Percentiles rank a stretch among this genome's conserved stretches.
phyloP scores from a whole-genome alignment of 2,113 vertebrate species.

The Dasyurus viverrinus region DNA sequence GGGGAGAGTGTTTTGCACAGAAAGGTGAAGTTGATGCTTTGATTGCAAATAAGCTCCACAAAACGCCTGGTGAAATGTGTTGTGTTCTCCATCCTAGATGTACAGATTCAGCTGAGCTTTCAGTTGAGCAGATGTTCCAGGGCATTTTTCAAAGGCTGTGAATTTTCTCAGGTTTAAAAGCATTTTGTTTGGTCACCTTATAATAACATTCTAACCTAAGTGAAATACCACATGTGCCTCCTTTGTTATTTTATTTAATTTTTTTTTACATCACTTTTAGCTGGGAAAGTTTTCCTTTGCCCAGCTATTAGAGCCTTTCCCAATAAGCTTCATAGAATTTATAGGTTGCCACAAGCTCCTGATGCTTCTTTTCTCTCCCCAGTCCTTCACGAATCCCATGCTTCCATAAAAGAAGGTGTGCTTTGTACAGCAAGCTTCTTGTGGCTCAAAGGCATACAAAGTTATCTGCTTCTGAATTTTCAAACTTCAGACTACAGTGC shows the following conservation, averaged over 20 bases:
- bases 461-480: slow-evolving; percentile 10
- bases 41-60: background rate
- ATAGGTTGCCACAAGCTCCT: background rate
- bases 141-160: background rate
- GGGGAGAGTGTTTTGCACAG: slow-evolving; percentile 1
- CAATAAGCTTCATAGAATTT: background rate
- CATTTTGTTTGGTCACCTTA: background rate
- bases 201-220: background rate
- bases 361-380: background rate
- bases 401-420: background rate
- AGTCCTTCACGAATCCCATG: background rate
- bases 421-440: background rate
- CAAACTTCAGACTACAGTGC: background rate
- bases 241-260: background rate
- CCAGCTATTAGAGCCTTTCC: background rate
- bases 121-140: slow-evolving; percentile 1
- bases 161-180: background rate
- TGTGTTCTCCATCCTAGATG: too few relatives aligned
- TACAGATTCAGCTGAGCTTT: background rate
- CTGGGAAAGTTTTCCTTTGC: background rate
- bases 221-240: background rate
- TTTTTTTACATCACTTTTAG: background rate
- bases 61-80: too few relatives aligned
- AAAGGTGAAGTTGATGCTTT: background rate
- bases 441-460: background rate